Percentiles rank a stretch among this genome's conserved stretches.
These are phyloP conservation scores for Clarias platycephalus DNA, from an alignment of 2,797 vertebrate species.

Conservation along the genomic window DNA sequence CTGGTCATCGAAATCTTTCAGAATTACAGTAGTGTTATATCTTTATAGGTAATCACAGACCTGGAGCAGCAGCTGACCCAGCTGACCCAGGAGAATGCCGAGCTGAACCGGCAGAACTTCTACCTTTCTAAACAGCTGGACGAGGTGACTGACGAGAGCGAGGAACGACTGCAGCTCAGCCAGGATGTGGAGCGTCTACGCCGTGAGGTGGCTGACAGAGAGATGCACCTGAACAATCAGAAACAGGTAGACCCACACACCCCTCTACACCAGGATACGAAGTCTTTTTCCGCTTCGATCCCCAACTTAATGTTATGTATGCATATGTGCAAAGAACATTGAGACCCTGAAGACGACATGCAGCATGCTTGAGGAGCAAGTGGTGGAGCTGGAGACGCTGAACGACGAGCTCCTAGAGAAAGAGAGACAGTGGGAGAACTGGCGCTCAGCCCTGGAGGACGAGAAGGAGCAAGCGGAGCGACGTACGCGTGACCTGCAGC, in stretches of 20 bases:
- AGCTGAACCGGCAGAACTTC: constrained; percentile 99
- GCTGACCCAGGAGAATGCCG: constrained; percentile 94
- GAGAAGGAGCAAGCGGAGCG: constrained; percentile 96
- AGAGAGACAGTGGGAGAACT: constrained; percentile 95
- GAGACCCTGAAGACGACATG: constrained; percentile 98
- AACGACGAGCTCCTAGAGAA: constrained; percentile 96
- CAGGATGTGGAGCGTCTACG: constrained; percentile 94
- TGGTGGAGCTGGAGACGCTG: constrained; percentile 92
- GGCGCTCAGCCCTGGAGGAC: constrained; percentile 90
- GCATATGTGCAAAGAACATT: constrained; percentile 78
- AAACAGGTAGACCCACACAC: constrained; percentile 83
- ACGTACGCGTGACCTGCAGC: constrained; percentile 89
- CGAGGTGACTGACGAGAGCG: constrained; percentile 88
- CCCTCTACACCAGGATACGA: background rate
- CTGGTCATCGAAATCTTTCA: too few species aligned
- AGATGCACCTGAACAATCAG: constrained; percentile 99
- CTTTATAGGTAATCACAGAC: constrained; percentile 91
- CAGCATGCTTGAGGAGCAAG: constrained; percentile 98
- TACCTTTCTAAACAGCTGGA: constrained; percentile 97
- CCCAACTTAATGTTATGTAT: background rate
- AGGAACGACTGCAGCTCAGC: constrained; percentile 88
- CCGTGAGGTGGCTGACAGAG: constrained; percentile 92
- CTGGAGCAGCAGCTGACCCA: constrained; percentile 97
- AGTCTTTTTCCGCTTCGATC: too few species aligned
- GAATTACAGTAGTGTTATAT: too few species aligned